Base-by-base conservation (phyloP, 2,888 invertebrate genomes). In the Dolomedes plantarius region DNA sequence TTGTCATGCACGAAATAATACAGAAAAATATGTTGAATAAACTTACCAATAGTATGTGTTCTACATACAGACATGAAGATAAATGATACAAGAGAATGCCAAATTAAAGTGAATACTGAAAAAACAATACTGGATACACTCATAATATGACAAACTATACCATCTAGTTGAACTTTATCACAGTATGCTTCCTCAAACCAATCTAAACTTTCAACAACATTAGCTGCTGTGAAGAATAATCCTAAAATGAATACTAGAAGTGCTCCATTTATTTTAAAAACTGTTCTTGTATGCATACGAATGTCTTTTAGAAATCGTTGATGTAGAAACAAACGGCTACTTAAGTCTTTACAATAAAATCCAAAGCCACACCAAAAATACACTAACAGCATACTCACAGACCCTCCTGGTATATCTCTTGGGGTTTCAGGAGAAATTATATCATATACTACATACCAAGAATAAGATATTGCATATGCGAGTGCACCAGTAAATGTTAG, bases 31-130 rank as follows among this genome's bases (percentile, higher is more conserved):
- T n/a, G n/a, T n/a, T n/a, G n/a, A n/a, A n/a, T 16, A 39, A 27
- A 89, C 90, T 89, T 89, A 92, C 91, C 91, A 46, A 92, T 91
- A 23, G 92, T 91, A 88, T 92, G 92, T 11, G 92, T 92, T 65
- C 92, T 89, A 86, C 92, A 92, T 3, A 92, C 91, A n/a, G 92
- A 91, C 28, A 92, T 89, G 27, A 91, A 88, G 19, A 91, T 90
- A 78, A 91, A 90, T 3, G 91, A 91, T 0, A 92, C 91, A 32
- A 92, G 89, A 28, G 91, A 88, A 89, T 92, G 91, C 92, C 92
- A 92, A 2, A 91, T n/a, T 31, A 91, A 88, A n/a, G 90, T 89
- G 65, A 91, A 90, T 11, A 90, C 77, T 5, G 91, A 90, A 87
- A 90, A 91, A 2, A 90, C 77, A 5, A 90, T 89, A 39, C 91